Percentiles rank a stretch among this genome's conserved stretches.
Conservation (phyloP, 2,113 vertebrate species). For the Xenopus laevis region DNA sequence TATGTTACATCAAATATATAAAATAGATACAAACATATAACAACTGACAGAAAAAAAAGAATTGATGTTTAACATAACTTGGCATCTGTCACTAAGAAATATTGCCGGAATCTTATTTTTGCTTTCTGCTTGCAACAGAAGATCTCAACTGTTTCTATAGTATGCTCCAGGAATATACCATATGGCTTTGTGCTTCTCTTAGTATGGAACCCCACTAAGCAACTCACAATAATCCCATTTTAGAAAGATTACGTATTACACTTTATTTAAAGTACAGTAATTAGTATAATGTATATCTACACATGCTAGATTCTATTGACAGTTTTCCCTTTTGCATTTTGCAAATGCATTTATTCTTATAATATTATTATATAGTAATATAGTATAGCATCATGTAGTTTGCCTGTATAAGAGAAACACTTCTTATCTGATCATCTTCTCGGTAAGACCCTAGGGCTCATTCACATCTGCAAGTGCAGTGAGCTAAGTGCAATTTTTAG, state of each 20-base stretch:
- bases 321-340: neutral
- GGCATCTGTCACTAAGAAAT: constrained; percentile 11
- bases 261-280: no score
- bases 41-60: neutral
- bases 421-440: no score
- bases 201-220: neutral
- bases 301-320: neutral
- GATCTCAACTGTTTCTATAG: neutral
- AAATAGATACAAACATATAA: neutral
- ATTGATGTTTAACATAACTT: constrained; percentile 1
- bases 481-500: no score
- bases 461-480: no score
- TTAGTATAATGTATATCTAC: no score
- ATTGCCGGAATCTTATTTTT: neutral
- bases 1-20: neutral
- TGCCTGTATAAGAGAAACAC: no score
- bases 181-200: constrained; percentile 4
- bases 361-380: no score
- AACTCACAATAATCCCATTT: neutral
- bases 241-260: no score
- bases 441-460: no score
- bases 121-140: neutral
- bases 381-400: no score
- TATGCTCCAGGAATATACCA: constrained; percentile 3
- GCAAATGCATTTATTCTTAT: neutral